Conservation (phyloP, 2,797 vertebrate species). For the Bryconaethiops microstoma region DNA sequence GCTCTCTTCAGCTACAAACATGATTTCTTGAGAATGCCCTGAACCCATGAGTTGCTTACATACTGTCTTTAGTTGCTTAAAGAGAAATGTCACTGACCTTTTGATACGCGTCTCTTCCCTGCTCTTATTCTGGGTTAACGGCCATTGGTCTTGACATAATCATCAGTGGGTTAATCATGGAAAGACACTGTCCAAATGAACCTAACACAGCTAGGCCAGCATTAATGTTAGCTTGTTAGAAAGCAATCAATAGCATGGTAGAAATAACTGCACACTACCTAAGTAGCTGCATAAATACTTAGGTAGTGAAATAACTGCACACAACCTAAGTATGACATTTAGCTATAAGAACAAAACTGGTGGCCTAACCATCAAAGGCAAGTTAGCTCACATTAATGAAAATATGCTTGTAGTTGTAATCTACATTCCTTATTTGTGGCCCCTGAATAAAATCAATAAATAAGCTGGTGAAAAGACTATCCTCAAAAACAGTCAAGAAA, state of each 20-base stretch:
- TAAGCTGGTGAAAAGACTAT: background rate
- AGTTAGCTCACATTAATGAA: no score
- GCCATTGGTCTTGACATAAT: background rate
- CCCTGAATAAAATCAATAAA: background rate
- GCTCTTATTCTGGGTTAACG: background rate
- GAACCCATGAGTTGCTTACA: slow-evolving; percentile 31
- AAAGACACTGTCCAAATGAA: background rate
- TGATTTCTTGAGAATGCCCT: slow-evolving; percentile 48
- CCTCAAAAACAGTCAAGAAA: background rate
- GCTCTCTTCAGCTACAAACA: slow-evolving; percentile 59
- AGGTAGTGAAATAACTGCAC: background rate
- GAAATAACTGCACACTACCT: background rate
- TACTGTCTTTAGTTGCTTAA: slow-evolving; percentile 36
- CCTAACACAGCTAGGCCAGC: background rate
- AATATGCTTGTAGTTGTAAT: background rate
- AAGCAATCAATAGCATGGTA: background rate
- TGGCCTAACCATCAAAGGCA: background rate
- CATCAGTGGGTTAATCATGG: background rate
- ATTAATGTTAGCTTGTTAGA: background rate
- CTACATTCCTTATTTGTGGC: background rate
- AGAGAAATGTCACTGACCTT: background rate
- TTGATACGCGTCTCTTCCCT: background rate
- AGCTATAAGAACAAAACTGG: background rate
- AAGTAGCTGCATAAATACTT: no score
- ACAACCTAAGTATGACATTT: background rate